These are phyloP conservation scores for Brachionus angularis DNA, from an alignment of 1,140 invertebrate genomes.

Conservation along the genomic window DNA sequence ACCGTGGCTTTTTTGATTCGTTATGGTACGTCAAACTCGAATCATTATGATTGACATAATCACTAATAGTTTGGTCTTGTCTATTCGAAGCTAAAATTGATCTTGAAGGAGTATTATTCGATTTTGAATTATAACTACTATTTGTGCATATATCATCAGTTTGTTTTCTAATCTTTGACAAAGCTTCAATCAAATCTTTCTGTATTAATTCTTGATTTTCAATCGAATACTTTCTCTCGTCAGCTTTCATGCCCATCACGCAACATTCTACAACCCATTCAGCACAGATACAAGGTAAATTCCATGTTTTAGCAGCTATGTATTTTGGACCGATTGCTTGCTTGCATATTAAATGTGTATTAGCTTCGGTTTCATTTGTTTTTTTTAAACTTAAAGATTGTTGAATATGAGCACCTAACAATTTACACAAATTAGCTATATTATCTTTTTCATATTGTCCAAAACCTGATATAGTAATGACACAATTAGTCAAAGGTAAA, in stretches of 20 bases:
- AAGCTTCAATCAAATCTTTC: constrained; percentile 18
- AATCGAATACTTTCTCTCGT: constrained; percentile 17
- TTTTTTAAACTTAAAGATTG: constrained; percentile 17
- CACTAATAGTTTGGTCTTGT: not conserved
- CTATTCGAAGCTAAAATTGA: not conserved
- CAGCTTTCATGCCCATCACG: constrained; percentile 18
- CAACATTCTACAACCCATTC: constrained; percentile 43
- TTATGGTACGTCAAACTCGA: constrained; percentile 27
- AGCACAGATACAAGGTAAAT: constrained; percentile 14
- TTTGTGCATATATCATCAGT: constrained; percentile 32
- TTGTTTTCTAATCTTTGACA: constrained; percentile 29
- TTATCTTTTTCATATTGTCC: constrained; percentile 36
- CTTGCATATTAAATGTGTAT: constrained; percentile 40
- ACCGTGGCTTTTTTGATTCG: constrained; percentile 30
- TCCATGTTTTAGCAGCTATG: constrained; percentile 37
- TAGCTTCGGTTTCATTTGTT: constrained; percentile 18
- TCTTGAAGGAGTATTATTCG: not conserved
- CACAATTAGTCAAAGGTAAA: not conserved
- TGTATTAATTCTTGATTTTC: constrained; percentile 17
- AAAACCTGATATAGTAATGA: constrained; percentile 30
- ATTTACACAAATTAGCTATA: constrained; percentile 32
- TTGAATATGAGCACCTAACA: constrained; percentile 25
- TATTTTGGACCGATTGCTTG: constrained; percentile 36
- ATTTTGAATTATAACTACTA: constrained; percentile 25
- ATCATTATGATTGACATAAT: not conserved